Percentiles rank a stretch among this genome's conserved stretches.
phyloP scores from a whole-genome alignment of 2,797 vertebrate species.

The Ctenochaetus hawaiiensis region DNA sequence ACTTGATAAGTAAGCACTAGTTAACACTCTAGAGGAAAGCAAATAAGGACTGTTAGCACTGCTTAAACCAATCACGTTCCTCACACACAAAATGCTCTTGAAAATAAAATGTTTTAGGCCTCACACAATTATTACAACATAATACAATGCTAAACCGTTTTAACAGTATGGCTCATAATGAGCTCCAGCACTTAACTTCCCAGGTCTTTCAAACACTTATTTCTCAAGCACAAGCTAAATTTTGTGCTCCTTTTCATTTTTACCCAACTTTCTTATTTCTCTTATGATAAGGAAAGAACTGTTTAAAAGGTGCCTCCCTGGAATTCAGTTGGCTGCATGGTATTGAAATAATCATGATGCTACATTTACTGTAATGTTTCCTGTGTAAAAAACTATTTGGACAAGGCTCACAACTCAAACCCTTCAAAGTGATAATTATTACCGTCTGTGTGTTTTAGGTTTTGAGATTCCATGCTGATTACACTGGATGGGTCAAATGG shows the following conservation, averaged over 20 bases:
- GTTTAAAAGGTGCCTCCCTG: fast-evolving
- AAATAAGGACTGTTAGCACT: neutral
- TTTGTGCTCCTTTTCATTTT: neutral
- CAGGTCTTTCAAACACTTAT: neutral
- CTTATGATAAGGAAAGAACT: neutral
- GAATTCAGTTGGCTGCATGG: neutral
- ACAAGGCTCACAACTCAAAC: neutral
- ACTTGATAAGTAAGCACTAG: neutral
- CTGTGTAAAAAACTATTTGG: neutral
- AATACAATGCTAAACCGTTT: no score
- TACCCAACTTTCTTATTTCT: neutral
- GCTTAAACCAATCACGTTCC: constrained; percentile 11
- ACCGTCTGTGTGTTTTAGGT: constrained; percentile 44
- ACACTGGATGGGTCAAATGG: constrained; percentile 51
- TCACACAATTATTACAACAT: neutral
- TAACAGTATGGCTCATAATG: neutral
- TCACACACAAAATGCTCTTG: neutral
- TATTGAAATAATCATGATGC: neutral
- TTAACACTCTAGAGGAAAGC: neutral
- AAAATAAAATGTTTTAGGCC: neutral
- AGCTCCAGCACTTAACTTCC: neutral
- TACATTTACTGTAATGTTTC: neutral
- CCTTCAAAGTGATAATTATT: neutral
- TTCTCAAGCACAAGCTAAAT: neutral
- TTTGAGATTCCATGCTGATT: constrained; percentile 12